These are phyloP conservation scores for Lagorchestes hirsutus DNA, from an alignment of 2,797 vertebrate species.

Conservation along the genomic window DNA sequence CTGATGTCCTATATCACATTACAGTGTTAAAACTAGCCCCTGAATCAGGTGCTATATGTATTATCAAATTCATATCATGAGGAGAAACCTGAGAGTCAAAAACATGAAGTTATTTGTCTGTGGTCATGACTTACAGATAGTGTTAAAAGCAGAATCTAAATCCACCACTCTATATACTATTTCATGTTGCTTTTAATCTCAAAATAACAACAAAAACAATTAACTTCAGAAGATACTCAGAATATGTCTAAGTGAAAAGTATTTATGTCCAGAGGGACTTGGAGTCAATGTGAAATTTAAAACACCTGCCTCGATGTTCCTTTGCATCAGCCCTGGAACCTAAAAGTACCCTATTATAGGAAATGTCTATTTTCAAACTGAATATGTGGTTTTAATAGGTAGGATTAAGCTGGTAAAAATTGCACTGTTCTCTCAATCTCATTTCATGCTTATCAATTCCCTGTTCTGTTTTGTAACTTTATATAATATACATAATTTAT, in stretches of 20 bases:
- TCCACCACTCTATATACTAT: background rate
- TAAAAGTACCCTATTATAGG: background rate
- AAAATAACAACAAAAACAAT: too few species aligned
- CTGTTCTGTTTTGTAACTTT: constrained; percentile 28
- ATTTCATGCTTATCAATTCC: constrained; percentile 26
- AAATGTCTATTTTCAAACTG: background rate
- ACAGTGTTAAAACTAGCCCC: background rate
- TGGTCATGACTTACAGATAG: background rate
- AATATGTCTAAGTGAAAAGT: background rate
- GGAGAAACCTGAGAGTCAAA: background rate
- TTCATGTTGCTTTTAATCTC: background rate
- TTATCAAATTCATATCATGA: background rate
- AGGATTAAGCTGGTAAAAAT: background rate
- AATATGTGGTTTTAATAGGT: constrained; percentile 47
- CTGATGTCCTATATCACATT: background rate
- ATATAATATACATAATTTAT: constrained; percentile 36
- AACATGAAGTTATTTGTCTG: background rate
- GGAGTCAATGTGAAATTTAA: background rate
- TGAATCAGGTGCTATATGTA: background rate
- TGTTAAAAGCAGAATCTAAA: background rate
- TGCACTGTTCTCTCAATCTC: constrained; percentile 15
- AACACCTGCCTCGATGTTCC: background rate
- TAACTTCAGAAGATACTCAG: background rate
- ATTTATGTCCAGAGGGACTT: background rate
- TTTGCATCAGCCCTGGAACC: background rate